Percentiles rank a stretch among this genome's conserved stretches.
Evolutionary conservation across 30 jellyfish, hydroid and myxozoan species (phyloP).

Genomic region (Phacellophora camtschatica): DNA sequence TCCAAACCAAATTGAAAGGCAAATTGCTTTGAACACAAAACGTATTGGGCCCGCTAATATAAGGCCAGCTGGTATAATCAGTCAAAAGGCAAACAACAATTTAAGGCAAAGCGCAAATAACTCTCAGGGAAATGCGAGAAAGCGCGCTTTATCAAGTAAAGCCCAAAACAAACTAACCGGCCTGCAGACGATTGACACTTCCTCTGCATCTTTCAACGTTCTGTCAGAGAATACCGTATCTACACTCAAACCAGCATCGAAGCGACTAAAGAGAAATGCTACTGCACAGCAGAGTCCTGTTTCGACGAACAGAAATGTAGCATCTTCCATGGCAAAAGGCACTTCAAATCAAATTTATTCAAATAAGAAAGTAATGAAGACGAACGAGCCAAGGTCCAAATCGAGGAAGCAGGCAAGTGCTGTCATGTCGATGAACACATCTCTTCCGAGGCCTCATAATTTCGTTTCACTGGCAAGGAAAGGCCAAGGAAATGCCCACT

Average conservation of each 20-base stretch:
- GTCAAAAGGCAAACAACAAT: neutral
- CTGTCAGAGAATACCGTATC: neutral
- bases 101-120: neutral
- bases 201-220: too few species aligned
- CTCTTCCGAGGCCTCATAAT: conserved; percentile 54
- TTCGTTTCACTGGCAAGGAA: conserved; percentile 49
- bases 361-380: neutral
- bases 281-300: neutral
- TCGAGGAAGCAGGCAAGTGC: neutral
- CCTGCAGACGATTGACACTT: neutral
- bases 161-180: neutral
- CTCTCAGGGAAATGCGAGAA: neutral
- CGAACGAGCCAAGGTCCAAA: neutral
- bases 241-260: neutral
- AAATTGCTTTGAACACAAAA: neutral
- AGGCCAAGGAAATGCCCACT: neutral
- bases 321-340: neutral
- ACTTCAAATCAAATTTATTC: neutral
- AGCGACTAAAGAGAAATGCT: neutral
- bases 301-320: neutral
- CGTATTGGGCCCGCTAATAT: neutral
- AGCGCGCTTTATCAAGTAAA: neutral
- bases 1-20: neutral
- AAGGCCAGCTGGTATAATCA: neutral
- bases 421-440: neutral